Percentiles rank a stretch among this genome's conserved stretches.
phyloP scores from a whole-genome alignment of 2,113 vertebrate species.

The Tursiops truncatus region DNA sequence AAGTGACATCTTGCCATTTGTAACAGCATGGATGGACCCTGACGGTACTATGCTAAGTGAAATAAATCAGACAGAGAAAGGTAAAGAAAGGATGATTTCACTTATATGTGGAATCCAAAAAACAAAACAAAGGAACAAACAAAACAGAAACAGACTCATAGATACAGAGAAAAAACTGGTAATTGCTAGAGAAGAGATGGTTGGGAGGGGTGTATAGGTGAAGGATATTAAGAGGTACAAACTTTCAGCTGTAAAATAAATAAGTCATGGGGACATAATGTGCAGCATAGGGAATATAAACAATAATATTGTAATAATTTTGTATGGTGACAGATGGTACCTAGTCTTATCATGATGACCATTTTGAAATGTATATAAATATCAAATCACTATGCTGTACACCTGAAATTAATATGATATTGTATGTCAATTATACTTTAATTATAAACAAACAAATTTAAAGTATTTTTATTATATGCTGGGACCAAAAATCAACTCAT shows the following conservation, averaged over 20 bases:
- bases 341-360: background rate
- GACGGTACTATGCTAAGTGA: background rate
- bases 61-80: background rate
- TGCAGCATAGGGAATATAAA: background rate
- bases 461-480: constrained; percentile 15
- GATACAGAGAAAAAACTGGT: background rate
- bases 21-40: background rate
- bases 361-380: background rate
- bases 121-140: background rate
- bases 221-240: background rate
- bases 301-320: background rate
- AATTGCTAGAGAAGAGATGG: background rate
- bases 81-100: background rate
- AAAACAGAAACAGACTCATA: background rate
- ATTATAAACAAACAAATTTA: background rate
- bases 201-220: background rate
- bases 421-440: background rate
- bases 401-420: background rate
- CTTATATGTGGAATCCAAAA: background rate
- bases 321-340: background rate
- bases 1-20: background rate
- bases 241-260: background rate
- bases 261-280: background rate
- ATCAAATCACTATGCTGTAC: background rate
- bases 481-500: background rate